A percentile compares a stretch with the other conserved stretches of the same genome.
Evolutionary conservation across 1,140 invertebrate species (phyloP).

Genomic region (Heliconius eleuchia): DNA sequence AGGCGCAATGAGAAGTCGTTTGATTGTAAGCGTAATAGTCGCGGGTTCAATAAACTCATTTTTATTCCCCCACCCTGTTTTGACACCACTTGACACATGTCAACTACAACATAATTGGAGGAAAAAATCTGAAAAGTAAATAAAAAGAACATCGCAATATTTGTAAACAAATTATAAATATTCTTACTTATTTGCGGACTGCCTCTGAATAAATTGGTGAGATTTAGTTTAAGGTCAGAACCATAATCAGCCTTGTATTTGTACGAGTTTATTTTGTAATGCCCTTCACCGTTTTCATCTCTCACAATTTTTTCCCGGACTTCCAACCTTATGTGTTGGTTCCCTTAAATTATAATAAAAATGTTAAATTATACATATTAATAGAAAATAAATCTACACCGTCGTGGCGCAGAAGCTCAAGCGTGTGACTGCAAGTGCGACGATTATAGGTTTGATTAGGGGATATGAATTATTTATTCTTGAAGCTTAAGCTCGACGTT

Average conservation of each 20-base stretch:
- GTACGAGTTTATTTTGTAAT: conserved; percentile 77
- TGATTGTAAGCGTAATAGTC: too few species aligned
- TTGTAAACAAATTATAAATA: background rate
- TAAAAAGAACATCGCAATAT: too few species aligned
- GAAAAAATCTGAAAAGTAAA: too few species aligned
- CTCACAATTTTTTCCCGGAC: conserved; percentile 67
- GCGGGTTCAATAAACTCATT: background rate
- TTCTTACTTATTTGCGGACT: conserved; percentile 72
- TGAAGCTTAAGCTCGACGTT: too few species aligned
- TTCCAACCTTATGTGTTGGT: conserved; percentile 68
- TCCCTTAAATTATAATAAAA: conserved; percentile 53
- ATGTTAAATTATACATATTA: conserved; percentile 9
- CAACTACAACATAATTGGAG: too few species aligned
- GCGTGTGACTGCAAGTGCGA: too few species aligned
- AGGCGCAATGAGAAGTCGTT: too few species aligned
- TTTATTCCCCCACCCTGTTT: background rate
- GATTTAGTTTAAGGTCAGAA: conserved; percentile 70
- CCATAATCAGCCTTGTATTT: conserved; percentile 77
- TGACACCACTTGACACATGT: too few species aligned
- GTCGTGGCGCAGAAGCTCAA: too few species aligned
- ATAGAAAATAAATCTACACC: background rate
- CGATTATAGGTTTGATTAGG: too few species aligned
- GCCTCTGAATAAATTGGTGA: conserved; percentile 71
- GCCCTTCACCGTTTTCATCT: conserved; percentile 65
- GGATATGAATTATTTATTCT: too few species aligned